These are phyloP conservation scores for Thalassaphorura encarpata DNA, from an alignment of 1,140 invertebrate species.

Conservation along the genomic window DNA sequence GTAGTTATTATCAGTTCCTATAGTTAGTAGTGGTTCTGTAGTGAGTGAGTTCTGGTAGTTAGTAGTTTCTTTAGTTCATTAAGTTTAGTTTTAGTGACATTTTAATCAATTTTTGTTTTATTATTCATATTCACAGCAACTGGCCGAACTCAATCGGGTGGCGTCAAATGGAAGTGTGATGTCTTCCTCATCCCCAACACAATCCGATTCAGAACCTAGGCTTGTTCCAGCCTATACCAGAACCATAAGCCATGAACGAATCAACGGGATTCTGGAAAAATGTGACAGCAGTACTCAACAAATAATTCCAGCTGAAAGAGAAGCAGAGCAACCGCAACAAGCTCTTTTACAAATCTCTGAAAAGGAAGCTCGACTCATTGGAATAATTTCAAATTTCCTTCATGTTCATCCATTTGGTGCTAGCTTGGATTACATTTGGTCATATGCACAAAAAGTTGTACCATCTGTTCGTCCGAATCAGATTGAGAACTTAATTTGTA, in stretches of 20 bases:
- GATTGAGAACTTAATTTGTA: constrained; percentile 60
- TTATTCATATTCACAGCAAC: too few relatives aligned
- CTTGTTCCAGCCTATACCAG: too few relatives aligned
- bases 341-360: constrained; percentile 34
- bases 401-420: constrained; percentile 81
- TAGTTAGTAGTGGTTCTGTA: too few relatives aligned
- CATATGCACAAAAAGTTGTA: constrained; percentile 65
- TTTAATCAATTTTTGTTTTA: too few relatives aligned
- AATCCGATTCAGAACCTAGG: constrained; percentile 2
- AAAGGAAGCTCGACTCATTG: constrained; percentile 41
- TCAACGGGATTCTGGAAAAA: too few relatives aligned
- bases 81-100: background rate
- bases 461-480: constrained; percentile 54
- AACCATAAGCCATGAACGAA: too few relatives aligned
- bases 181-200: background rate
- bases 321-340: constrained; percentile 27
- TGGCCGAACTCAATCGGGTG: background rate
- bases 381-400: constrained; percentile 66
- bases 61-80: background rate
- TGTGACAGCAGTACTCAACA: background rate
- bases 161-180: background rate
- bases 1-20: constrained; percentile 45
- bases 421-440: constrained; percentile 72
- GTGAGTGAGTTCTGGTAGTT: background rate
- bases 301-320: too few relatives aligned